Base-by-base conservation (phyloP, 2,888 invertebrate species). In the Crioceris asparagi region DNA sequence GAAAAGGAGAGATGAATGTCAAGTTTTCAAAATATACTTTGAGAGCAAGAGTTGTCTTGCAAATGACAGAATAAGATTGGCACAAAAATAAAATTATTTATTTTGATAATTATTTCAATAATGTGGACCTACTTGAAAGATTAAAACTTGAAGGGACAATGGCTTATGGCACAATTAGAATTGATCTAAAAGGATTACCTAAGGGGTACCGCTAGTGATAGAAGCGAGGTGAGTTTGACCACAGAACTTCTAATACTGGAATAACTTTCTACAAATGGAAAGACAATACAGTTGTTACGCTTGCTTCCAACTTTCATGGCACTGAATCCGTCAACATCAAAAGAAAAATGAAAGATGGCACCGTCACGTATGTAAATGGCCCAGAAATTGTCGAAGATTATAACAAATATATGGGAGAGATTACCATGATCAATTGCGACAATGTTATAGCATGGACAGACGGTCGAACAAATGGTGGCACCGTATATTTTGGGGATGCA, bases 181-280 rank as follows among this genome's bases (percentile, higher is more conserved):
- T n/a, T n/a, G n/a, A n/a, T n/a, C n/a, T n/a, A n/a, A n/a, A n/a
- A n/a, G n/a, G n/a, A n/a, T n/a, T n/a, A n/a, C n/a, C n/a, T n/a
- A n/a, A n/a, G n/a, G n/a, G n/a, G n/a, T n/a, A n/a, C 16, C 14
- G 16, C 17, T 10, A 35, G n/a, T 26, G 17, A 5, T 17, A 17
- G 21, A 25, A 35, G 27, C 3, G 35, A 26, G 35, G 35, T 15
- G 35, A 35, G 6, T 35, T 15, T 17, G 35, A 26, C 10, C 27
- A 36, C 25, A 31, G 4, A 23, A 36, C 31, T 19, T 36, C 36
- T 10, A 36, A 31, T 12, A 36, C 31, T 25, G 36, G 36, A n/a
- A 36, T 36, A 5, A 31, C 36, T 21, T 36, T 31, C 23, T 36
- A 16, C 36, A 36, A 30, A 30, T 36, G 31, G 36, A 36, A 30